Evolutionary conservation across 2,888 invertebrate species (phyloP), one percentile per base, ranked within the genome.

Genomic region (Nemurella pictetii): DNA sequence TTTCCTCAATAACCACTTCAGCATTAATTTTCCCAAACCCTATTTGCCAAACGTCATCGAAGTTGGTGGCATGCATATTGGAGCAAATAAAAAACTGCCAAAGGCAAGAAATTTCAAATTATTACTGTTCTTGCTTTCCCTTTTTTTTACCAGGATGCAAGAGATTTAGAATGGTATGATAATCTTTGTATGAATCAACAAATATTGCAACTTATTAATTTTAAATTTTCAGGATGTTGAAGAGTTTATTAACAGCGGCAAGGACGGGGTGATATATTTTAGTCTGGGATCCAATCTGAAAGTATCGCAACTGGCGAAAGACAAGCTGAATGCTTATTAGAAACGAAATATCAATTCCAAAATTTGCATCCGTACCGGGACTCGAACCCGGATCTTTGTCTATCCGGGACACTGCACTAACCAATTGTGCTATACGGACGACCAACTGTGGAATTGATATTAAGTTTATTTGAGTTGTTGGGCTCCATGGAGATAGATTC

Each of bases 31-130:
- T 85, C 88, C 89, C 0, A 88, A 88, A 86, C 87, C 89, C 0
- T 84, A 89, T n/a, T 87, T 89, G 7, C 90, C 90, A 7, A 89
- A 90, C 86, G 88, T 90, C 80, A 89, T 90, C 55, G 88, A 89
- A 28, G 89, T 90, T 28, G 90, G 89, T 30, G 90, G 90, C 28
- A 85, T 90, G 27, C 90, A 90, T 84, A 87, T 88, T 2, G 87
- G 87, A 85, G 85, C 87, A 78, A 82, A 87, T 0, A 87, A 88
- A 86, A 26, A 82, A 26, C 85, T 90, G 85, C 89, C 89, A 32
- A 85, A 88, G 75, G 86, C 84, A 74, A 83, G 82, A 80, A 26
- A 12, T 75, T 30, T 4, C 2, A 2, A n/a, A 3, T 27, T 27
- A 20, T 9, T 12, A 12, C 25, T n/a, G 74, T 74, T 74, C 25